These are phyloP conservation scores for Andrena bicolor DNA, from an alignment of 2,888 invertebrate genomes.

Conservation along the genomic window DNA sequence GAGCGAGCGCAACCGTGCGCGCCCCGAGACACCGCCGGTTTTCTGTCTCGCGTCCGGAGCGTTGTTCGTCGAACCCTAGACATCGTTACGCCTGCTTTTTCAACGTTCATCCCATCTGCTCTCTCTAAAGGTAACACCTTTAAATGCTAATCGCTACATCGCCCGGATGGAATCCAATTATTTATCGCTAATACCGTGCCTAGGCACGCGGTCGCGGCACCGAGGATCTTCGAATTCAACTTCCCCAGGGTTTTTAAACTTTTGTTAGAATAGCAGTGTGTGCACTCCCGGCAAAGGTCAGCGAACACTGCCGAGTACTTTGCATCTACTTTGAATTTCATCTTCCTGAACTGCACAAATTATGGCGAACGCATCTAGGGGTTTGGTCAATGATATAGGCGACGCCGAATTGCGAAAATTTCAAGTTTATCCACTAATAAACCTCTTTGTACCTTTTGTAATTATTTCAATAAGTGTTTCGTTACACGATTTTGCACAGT, in stretches of 20 bases:
- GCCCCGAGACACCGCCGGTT: conserved; percentile 36
- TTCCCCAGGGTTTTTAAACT: background rate
- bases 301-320: background rate
- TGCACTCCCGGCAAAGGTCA: background rate
- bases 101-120: conserved; percentile 15
- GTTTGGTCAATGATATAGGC: too few species aligned
- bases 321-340: conserved; percentile 4
- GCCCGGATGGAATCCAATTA: conserved; percentile 43
- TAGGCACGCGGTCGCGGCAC: conserved; percentile 1
- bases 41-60: conserved; percentile 39
- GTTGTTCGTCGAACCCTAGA: conserved; percentile 36
- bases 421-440: background rate
- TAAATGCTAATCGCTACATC: conserved; percentile 53
- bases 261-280: background rate
- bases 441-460: background rate
- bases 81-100: conserved; percentile 43
- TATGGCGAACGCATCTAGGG: background rate
- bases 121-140: conserved; percentile 33
- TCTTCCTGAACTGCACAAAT: background rate
- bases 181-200: conserved; percentile 30
- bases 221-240: background rate
- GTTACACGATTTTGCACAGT: background rate
- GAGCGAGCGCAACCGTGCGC: conserved; percentile 31
- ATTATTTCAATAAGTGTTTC: background rate
- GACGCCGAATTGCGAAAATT: too few species aligned